These are phyloP conservation scores for Porphyrio hochstetteri DNA, from an alignment of 2,113 vertebrate species.

Conservation along the genomic window DNA sequence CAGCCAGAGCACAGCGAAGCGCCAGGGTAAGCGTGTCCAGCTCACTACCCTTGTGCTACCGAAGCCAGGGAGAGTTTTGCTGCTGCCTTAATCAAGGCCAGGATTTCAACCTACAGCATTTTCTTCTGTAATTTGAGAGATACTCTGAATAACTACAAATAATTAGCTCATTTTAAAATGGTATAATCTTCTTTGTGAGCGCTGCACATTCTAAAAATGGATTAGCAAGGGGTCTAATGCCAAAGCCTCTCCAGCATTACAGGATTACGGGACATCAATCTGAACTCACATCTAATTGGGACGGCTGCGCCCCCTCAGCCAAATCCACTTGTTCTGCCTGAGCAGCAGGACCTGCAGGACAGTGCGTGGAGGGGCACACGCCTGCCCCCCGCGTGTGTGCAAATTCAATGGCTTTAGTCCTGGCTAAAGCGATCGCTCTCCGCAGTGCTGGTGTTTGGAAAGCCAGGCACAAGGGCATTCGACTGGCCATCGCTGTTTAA, in stretches of 20 bases:
- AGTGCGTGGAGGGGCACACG: accelerated
- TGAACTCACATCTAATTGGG: not conserved
- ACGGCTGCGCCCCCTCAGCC: not conserved
- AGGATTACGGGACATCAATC: constrained; percentile 41
- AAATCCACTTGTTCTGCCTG: not conserved
- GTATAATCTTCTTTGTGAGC: not conserved
- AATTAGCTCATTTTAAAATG: constrained; percentile 51
- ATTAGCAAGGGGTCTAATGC: constrained; percentile 1
- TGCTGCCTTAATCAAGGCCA: not conserved
- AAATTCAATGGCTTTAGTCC: not conserved
- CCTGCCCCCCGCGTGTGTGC: not conserved
- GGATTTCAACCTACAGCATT: not conserved
- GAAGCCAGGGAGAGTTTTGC: not conserved
- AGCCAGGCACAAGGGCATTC: constrained; percentile 70
- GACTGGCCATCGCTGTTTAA: constrained; percentile 62
- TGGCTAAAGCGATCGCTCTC: not conserved
- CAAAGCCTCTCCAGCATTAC: not conserved
- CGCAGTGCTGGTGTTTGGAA: constrained; percentile 5
- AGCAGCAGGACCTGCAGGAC: not conserved
- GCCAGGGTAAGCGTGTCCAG: not conserved
- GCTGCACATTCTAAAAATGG: not conserved
- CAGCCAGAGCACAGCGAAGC: not conserved
- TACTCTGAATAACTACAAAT: constrained; percentile 39
- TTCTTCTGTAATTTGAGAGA: not conserved
- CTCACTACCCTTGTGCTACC: not conserved